Percentiles rank a stretch among this genome's conserved stretches.
Evolutionary conservation across 2,888 invertebrate species (phyloP).

Genomic region (Oscheius sp.): DNA sequence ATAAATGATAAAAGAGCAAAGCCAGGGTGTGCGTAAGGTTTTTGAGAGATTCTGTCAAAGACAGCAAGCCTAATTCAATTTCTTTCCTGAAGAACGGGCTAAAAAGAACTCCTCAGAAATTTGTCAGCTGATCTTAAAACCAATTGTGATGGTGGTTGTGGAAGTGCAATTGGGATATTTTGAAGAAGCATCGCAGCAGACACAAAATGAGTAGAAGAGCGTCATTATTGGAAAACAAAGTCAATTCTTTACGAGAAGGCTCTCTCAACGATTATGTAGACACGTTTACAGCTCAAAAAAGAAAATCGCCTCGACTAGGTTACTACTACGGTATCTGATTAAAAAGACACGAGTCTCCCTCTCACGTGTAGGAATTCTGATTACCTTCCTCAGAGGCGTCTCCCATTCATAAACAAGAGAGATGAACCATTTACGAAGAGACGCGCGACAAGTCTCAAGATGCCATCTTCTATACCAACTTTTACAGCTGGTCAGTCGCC

Average conservation of each 20-base stretch:
- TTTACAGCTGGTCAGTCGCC: background rate
- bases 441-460: conserved; percentile 1
- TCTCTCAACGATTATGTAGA: too few species aligned
- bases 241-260: too few species aligned
- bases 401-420: too few species aligned
- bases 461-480: conserved; percentile 4
- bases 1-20: conserved; percentile 3
- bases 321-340: too few species aligned
- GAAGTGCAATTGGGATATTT: conserved; percentile 18
- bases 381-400: too few species aligned
- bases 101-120: background rate
- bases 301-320: too few species aligned
- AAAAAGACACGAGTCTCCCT: too few species aligned
- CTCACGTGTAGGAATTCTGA: too few species aligned
- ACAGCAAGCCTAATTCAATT: conserved; percentile 9
- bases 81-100: background rate
- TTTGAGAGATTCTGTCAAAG: conserved; percentile 3
- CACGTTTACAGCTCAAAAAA: too few species aligned
- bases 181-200: conserved; percentile 20
- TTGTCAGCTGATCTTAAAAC: too few species aligned
- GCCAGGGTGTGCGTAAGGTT: background rate
- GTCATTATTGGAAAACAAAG: conserved; percentile 25
- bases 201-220: conserved; percentile 26
- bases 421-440: too few species aligned
- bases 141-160: too few species aligned